Evolutionary conservation across 2,113 vertebrate genomes (phyloP).

Genomic region (Amazona vittata): DNA sequence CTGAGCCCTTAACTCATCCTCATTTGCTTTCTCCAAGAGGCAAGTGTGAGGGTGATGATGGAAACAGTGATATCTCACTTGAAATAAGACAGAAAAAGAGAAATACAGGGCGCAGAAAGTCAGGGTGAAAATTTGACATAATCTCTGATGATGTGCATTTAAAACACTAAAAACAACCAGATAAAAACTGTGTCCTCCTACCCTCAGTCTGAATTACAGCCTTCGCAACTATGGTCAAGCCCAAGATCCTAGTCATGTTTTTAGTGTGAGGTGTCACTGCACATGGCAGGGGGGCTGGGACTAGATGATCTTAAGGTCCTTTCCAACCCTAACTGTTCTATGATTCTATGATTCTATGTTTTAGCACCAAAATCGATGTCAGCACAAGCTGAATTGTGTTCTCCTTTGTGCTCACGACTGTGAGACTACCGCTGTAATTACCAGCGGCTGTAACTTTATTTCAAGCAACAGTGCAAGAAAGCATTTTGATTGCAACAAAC

Average conservation of each 20-base stretch:
- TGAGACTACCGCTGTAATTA: not conserved
- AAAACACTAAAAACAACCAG: not conserved
- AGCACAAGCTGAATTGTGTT: not conserved
- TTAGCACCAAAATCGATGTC: not conserved
- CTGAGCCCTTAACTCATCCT: not conserved
- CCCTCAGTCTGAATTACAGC: not conserved
- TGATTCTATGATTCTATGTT: not conserved
- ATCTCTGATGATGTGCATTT: not conserved
- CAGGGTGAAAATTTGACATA: not conserved
- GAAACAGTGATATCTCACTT: not conserved
- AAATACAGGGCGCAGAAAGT: not conserved
- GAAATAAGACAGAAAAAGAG: not conserved
- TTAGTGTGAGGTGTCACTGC: too few relatives aligned
- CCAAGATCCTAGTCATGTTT: not conserved
- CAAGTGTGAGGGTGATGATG: not conserved
- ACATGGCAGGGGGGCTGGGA: too few relatives aligned
- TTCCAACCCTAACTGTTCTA: too few relatives aligned
- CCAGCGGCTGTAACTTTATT: not conserved
- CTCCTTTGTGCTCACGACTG: fast-evolving
- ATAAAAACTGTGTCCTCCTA: not conserved
- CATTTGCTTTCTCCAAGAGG: not conserved
- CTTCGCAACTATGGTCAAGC: not conserved
- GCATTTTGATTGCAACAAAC: not conserved
- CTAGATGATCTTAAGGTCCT: too few relatives aligned
- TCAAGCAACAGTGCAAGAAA: not conserved